These are phyloP conservation scores for Xiphias gladius DNA, from an alignment of 2,113 vertebrate genomes.

Conservation along the genomic window DNA sequence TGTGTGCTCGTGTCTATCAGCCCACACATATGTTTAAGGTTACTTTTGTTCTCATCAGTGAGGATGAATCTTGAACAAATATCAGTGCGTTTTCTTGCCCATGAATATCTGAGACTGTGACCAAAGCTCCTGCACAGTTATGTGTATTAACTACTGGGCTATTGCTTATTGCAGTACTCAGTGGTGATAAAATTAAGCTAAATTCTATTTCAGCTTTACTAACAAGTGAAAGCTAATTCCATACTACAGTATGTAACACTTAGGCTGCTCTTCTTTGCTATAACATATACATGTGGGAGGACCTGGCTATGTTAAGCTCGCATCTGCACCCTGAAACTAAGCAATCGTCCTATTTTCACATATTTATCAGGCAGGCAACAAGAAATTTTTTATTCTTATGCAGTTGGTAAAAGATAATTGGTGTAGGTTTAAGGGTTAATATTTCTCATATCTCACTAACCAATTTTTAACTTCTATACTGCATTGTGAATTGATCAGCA, in stretches of 20 bases:
- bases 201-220: slow-evolving; percentile 24
- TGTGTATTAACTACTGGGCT: slow-evolving; percentile 27
- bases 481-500: slow-evolving; percentile 6
- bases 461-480: background rate
- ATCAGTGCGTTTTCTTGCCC: slow-evolving; percentile 28
- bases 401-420: background rate
- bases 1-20: slow-evolving; percentile 1
- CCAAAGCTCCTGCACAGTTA: slow-evolving; percentile 54
- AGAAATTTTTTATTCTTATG: background rate
- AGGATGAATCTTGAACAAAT: slow-evolving; percentile 57
- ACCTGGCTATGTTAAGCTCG: background rate
- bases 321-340: slow-evolving; percentile 3
- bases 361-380: background rate
- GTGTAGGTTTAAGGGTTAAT: background rate
- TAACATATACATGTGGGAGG: background rate
- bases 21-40: slow-evolving; percentile 12
- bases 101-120: slow-evolving; percentile 58
- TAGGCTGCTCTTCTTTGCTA: slow-evolving; percentile 2
- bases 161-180: slow-evolving; percentile 16
- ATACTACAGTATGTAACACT: background rate
- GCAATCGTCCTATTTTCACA: background rate
- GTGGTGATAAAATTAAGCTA: background rate
- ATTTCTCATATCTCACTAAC: background rate
- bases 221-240: slow-evolving; percentile 9
- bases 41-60: slow-evolving; percentile 16